Evolutionary conservation across 2,888 invertebrate genomes (phyloP).

Genomic region (Celastrina argiolus): DNA sequence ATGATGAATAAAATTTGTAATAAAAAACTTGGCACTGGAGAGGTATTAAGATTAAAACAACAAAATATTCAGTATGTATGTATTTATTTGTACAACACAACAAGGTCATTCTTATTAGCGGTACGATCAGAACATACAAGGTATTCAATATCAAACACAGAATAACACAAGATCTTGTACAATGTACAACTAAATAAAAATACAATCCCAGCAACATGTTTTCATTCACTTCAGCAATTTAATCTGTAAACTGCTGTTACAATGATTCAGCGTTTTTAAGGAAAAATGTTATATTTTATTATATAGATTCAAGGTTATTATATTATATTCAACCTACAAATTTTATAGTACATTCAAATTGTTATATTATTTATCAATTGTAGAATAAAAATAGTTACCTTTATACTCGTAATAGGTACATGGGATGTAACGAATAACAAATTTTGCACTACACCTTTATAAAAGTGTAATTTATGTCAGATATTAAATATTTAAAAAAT

Average conservation of each 20-base stretch:
- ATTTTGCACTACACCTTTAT: not conserved
- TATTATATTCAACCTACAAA: no score
- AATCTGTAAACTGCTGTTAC: no score
- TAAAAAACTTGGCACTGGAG: no score
- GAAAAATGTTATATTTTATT: no score
- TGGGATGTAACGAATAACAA: not conserved
- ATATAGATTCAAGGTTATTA: no score
- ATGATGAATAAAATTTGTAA: no score
- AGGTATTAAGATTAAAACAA: not conserved
- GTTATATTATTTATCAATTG: no score
- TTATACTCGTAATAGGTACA: no score
- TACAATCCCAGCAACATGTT: not conserved
- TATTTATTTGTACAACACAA: slow-evolving; percentile 55
- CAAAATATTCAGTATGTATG: slow-evolving; percentile 37
- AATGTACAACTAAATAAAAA: slow-evolving; percentile 38
- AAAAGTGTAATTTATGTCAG: not conserved
- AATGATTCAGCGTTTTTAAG: no score
- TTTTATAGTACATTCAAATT: no score
- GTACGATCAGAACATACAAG: slow-evolving; percentile 34
- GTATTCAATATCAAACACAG: slow-evolving; percentile 16
- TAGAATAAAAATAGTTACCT: no score
- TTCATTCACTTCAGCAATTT: no score
- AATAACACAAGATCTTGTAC: slow-evolving; percentile 18
- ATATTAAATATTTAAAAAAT: slow-evolving; percentile 11
- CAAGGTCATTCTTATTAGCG: slow-evolving; percentile 43